phyloP scores from a whole-genome alignment of 1,140 invertebrate genomes.

The Chlorops oryzae region DNA sequence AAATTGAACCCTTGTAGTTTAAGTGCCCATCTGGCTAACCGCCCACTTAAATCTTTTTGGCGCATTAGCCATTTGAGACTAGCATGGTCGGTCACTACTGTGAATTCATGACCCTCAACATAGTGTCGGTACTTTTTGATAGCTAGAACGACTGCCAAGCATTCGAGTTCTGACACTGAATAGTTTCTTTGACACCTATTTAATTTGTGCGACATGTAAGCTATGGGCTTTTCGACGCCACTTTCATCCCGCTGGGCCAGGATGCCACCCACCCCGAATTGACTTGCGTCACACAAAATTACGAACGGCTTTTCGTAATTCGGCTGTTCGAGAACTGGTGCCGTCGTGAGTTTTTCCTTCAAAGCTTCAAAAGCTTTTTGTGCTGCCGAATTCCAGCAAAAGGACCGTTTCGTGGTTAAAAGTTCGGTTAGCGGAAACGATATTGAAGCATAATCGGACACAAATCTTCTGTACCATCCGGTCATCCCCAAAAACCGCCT shows the following conservation, averaged over 20 bases:
- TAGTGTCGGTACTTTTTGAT: no score
- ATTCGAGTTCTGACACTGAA: slow-evolving; percentile 9
- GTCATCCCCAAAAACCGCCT: slow-evolving; percentile 2
- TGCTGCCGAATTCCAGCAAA: neutral
- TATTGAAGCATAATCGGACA: slow-evolving; percentile 3
- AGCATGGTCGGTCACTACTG: no score
- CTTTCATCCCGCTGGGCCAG: slow-evolving; percentile 1
- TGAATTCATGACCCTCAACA: no score
- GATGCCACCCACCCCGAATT: neutral
- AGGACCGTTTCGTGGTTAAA: neutral
- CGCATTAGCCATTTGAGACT: no score
- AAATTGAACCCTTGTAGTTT: no score
- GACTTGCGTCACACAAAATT: slow-evolving; percentile 14
- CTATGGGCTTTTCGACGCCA: slow-evolving; percentile 7
- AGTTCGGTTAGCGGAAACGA: slow-evolving; percentile 1
- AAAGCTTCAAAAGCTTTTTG: slow-evolving; percentile 1
- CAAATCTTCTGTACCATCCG: slow-evolving; percentile 3
- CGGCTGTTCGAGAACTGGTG: slow-evolving; percentile 9
- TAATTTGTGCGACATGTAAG: slow-evolving; percentile 6
- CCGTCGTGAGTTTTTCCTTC: neutral
- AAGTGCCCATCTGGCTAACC: no score
- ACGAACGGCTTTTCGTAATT: slow-evolving; percentile 18
- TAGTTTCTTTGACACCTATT: slow-evolving; percentile 11
- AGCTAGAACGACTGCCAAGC: slow-evolving; percentile 6
- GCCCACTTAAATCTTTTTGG: no score